Evolutionary conservation across 2,113 vertebrate genomes (phyloP).

Genomic region (Proterorhinus semilunaris): DNA sequence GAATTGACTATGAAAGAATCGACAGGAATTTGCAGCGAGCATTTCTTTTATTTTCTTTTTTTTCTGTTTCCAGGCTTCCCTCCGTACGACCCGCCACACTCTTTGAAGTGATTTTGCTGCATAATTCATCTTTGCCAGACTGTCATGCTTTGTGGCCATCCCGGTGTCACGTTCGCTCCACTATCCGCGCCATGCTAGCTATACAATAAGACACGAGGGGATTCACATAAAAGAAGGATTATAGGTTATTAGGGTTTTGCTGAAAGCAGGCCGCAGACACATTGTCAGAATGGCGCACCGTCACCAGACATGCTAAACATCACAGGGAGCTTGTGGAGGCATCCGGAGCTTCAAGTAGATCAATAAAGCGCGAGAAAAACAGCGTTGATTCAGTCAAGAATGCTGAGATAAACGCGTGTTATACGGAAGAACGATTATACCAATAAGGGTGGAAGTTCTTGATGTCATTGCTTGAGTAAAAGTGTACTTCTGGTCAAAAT

Average conservation of each 20-base stretch:
- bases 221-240: background rate
- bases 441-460: no score
- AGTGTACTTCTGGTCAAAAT: no score
- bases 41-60: no score
- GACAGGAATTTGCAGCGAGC: conserved; percentile 26
- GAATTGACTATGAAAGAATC: conserved; percentile 22
- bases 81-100: background rate
- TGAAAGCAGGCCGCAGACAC: background rate
- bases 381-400: no score
- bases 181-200: conserved; percentile 21
- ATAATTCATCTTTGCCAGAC: conserved; percentile 44
- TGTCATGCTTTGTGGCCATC: conserved; percentile 34
- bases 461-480: no score
- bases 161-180: conserved; percentile 15
- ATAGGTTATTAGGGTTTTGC: background rate
- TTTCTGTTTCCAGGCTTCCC: conserved; percentile 7
- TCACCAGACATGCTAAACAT: background rate
- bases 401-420: no score
- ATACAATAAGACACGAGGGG: background rate
- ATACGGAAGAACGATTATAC: no score
- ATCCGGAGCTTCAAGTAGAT: no score
- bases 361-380: no score
- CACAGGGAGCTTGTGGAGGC: no score
- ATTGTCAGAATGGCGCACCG: background rate
- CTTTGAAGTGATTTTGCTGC: conserved; percentile 44